These are phyloP conservation scores for Sisyra terminalis DNA, from an alignment of 2,888 invertebrate species.

Conservation along the genomic window DNA sequence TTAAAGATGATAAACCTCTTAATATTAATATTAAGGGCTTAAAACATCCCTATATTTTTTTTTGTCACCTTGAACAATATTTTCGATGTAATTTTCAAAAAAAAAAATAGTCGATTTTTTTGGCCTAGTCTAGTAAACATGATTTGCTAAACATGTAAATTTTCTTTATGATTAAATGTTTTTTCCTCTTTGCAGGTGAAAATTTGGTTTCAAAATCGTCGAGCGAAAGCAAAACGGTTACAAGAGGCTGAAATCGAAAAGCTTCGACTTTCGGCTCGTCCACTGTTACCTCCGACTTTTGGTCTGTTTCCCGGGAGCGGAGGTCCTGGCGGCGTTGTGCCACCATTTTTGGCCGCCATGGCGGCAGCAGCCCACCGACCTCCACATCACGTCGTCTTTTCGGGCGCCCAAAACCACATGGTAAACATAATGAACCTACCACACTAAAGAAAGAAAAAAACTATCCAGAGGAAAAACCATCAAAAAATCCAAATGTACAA, in stretches of 20 bases:
- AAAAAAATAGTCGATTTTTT: too few relatives aligned
- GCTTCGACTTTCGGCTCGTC: conserved; percentile 66
- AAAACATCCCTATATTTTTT: too few relatives aligned
- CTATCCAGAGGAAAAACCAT: too few relatives aligned
- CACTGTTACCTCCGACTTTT: conserved; percentile 57
- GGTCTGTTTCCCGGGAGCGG: conserved; percentile 48
- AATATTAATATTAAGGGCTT: too few relatives aligned
- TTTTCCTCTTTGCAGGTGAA: conserved; percentile 40
- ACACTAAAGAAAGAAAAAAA: conserved; percentile 23
- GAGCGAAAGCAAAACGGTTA: conserved; percentile 90
- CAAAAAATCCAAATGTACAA: too few relatives aligned
- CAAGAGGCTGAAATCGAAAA: conserved; percentile 94
- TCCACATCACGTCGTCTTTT: conserved; percentile 40
- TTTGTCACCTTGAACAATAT: too few relatives aligned
- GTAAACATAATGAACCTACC: conserved; percentile 40
- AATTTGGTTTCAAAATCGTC: conserved; percentile 59
- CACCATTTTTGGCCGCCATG: conserved; percentile 50
- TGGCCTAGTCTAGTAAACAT: too few relatives aligned
- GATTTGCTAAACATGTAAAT: too few relatives aligned
- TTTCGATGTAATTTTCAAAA: too few relatives aligned
- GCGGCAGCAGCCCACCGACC: conserved; percentile 41
- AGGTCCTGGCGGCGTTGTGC: conserved; percentile 34
- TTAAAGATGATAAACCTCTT: too few relatives aligned
- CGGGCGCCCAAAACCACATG: conserved; percentile 36
- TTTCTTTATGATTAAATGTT: too few relatives aligned